Evolutionary conservation across 2,888 invertebrate genomes (phyloP).

Genomic region (Micoletzkya japonica): DNA sequence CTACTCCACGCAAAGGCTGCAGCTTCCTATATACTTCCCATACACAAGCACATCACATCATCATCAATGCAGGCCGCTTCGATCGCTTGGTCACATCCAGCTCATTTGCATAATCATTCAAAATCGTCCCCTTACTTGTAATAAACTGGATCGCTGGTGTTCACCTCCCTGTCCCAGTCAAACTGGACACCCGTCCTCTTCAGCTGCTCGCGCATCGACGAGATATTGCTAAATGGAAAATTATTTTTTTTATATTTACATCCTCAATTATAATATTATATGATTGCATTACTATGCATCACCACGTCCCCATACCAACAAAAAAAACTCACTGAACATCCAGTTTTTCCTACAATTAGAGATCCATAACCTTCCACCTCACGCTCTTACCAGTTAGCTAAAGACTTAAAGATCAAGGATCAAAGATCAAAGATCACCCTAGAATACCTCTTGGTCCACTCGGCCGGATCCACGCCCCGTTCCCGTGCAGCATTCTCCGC

Average conservation of each 20-base stretch:
- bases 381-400: not conserved
- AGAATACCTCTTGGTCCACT: conserved; percentile 78
- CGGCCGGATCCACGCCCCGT: conserved; percentile 76
- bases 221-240: conserved; percentile 76
- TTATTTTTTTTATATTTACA: too few species aligned
- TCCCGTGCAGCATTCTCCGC: conserved; percentile 98
- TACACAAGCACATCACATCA: too few species aligned
- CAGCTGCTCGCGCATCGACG: conserved; percentile 81
- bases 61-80: too few species aligned
- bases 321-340: too few species aligned
- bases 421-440: not conserved
- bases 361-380: conserved; percentile 7
- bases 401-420: not conserved
- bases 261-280: too few species aligned
- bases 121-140: conserved; percentile 72
- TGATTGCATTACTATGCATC: too few species aligned
- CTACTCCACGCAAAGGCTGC: too few species aligned
- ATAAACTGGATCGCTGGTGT: conserved; percentile 78
- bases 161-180: conserved; percentile 79
- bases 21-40: too few species aligned
- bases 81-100: too few species aligned
- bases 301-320: too few species aligned
- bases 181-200: conserved; percentile 79
- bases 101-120: too few species aligned
- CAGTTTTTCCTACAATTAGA: conserved; percentile 16